phyloP scores from a whole-genome alignment of 2,113 vertebrate species.

The Setophaga kirtlandii region DNA sequence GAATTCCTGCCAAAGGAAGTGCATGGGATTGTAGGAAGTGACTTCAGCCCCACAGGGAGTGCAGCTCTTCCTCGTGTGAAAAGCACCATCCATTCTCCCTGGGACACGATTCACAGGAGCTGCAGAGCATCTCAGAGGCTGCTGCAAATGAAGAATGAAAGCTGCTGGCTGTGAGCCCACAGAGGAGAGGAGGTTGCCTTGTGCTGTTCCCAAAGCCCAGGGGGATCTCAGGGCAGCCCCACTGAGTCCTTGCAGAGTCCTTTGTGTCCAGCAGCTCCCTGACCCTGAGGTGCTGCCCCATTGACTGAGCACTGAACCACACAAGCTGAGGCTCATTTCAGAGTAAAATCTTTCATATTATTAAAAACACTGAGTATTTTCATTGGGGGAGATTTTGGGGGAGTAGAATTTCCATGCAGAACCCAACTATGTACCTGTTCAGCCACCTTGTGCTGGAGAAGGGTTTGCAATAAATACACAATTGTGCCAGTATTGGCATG shows the following conservation, averaged over 20 bases:
- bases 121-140: not conserved
- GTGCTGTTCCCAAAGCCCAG: not conserved
- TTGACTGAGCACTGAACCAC: not conserved
- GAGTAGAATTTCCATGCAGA: not conserved
- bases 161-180: not conserved
- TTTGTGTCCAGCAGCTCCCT: not conserved
- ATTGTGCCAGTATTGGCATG: not conserved
- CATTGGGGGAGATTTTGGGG: not conserved
- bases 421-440: not conserved
- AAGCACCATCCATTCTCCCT: not conserved
- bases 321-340: not conserved
- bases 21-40: not conserved
- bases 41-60: not conserved
- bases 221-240: too few relatives aligned
- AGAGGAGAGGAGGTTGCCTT: not conserved
- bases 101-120: rapidly evolving
- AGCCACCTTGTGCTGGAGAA: not conserved
- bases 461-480: not conserved
- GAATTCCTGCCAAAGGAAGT: not conserved
- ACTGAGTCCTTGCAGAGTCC: not conserved
- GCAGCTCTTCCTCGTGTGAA: not conserved
- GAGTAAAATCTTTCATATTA: not conserved
- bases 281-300: not conserved
- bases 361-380: not conserved
- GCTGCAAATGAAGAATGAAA: not conserved